A percentile compares a stretch with the other conserved stretches of the same genome.
These are phyloP conservation scores for Ctena decussata DNA, from an alignment of 2,888 invertebrate species.

Conservation along the genomic window DNA sequence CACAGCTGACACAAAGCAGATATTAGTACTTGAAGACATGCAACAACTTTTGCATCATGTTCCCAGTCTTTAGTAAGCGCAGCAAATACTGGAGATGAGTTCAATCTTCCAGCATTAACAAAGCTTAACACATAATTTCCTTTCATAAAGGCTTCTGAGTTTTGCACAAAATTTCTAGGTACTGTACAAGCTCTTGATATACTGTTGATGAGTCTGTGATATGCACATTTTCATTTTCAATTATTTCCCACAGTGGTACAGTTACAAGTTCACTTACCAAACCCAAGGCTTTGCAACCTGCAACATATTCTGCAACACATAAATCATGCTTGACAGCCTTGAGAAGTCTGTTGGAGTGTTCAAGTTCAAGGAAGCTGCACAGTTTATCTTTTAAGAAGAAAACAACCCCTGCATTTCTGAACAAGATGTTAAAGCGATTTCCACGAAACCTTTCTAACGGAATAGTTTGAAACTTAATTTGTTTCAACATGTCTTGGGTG, in stretches of 20 bases:
- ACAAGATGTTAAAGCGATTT: slow-evolving; percentile 53
- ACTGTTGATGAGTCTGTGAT: neutral
- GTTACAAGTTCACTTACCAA: slow-evolving; percentile 33
- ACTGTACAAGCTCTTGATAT: neutral
- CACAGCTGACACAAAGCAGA: slow-evolving; percentile 14
- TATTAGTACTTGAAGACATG: slow-evolving; percentile 16
- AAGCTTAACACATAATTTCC: neutral
- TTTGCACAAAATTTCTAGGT: slow-evolving; percentile 36
- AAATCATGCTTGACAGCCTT: slow-evolving; percentile 48
- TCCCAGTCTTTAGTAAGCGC: neutral
- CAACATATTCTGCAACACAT: slow-evolving; percentile 31
- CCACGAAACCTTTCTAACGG: too few species aligned
- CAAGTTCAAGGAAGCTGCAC: slow-evolving; percentile 21
- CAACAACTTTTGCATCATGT: neutral
- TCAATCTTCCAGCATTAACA: neutral
- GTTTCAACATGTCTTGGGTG: too few species aligned
- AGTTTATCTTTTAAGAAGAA: slow-evolving; percentile 42
- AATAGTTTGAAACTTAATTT: too few species aligned
- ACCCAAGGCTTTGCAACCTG: slow-evolving; percentile 57
- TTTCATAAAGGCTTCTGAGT: neutral
- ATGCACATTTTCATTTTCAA: neutral
- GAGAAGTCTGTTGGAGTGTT: slow-evolving; percentile 32
- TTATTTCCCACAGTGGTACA: neutral
- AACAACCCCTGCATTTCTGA: slow-evolving; percentile 37
- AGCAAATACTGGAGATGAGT: neutral